Evolutionary conservation across 2,888 invertebrate genomes (phyloP).

Genomic region (Ectemnius cavifrons): DNA sequence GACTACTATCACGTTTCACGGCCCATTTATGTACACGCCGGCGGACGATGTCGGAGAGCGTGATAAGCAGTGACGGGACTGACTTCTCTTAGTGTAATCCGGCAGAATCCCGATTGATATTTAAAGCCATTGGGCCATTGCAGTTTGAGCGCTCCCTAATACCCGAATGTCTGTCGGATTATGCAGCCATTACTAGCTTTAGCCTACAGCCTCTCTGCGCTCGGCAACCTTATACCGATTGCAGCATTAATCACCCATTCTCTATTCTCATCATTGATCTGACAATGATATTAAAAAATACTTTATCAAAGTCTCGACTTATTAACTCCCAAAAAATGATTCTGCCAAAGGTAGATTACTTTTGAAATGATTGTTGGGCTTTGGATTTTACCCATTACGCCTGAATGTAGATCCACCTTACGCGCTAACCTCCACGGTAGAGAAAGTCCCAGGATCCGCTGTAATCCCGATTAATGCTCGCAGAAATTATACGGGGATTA

Average conservation of each 20-base stretch:
- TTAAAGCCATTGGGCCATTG: constrained; percentile 18
- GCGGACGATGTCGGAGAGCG: constrained; percentile 6
- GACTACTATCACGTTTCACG: constrained; percentile 31
- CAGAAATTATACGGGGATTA: constrained; percentile 50
- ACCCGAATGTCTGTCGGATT: too few relatives aligned
- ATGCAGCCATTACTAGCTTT: too few relatives aligned
- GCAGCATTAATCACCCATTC: too few relatives aligned
- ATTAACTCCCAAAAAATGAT: too few relatives aligned
- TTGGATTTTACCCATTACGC: neutral
- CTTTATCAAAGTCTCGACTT: too few relatives aligned
- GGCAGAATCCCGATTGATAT: constrained; percentile 34
- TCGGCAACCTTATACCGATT: too few relatives aligned
- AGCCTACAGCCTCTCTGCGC: too few relatives aligned
- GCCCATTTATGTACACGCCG: constrained; percentile 10
- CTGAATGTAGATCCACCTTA: constrained; percentile 13
- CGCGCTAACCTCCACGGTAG: constrained; percentile 27
- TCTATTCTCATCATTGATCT: too few relatives aligned
- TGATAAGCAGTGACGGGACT: constrained; percentile 14
- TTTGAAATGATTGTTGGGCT: neutral
- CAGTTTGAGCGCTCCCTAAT: too few relatives aligned
- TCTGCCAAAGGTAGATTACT: neutral
- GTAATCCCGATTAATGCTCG: constrained; percentile 51
- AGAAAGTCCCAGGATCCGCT: constrained; percentile 44
- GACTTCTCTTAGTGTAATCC: constrained; percentile 31
- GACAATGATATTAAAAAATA: too few relatives aligned